Percentiles rank a stretch among this genome's conserved stretches.
phyloP scores from a whole-genome alignment of 2,888 invertebrate species.

The Drosophila affinis region DNA sequence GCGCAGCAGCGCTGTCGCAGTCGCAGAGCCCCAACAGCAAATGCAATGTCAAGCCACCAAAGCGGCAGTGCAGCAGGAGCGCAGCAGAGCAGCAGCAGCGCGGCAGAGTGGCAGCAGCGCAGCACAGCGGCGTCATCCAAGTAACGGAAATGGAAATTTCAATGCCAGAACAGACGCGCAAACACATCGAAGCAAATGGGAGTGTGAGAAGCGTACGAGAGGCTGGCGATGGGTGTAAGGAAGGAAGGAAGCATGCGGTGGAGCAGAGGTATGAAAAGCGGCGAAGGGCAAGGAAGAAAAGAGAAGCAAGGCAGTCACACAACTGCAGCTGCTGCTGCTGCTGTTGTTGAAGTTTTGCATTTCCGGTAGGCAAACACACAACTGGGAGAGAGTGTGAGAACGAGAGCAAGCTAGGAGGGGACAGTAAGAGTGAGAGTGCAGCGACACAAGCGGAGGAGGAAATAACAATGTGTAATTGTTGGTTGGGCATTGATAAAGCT shows the following conservation, averaged over 20 bases:
- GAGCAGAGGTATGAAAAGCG: not conserved
- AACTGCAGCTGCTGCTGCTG: conserved; percentile 48
- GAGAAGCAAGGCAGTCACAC: conserved; percentile 26
- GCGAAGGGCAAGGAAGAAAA: conserved; percentile 7
- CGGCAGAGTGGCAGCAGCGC: no score
- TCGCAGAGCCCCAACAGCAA: no score
- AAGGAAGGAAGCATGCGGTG: conserved; percentile 5
- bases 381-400: not conserved
- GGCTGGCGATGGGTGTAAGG: conserved; percentile 1
- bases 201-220: conserved; percentile 13
- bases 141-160: conserved; percentile 74
- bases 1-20: no score
- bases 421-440: conserved; percentile 2
- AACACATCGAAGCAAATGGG: conserved; percentile 38
- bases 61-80: not conserved
- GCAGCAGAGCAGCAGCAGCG: not conserved
- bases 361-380: conserved; percentile 76
- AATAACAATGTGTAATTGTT: conserved; percentile 72
- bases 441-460: conserved; percentile 64
- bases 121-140: not conserved
- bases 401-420: not conserved
- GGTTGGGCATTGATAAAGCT: conserved; percentile 49
- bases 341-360: conserved; percentile 78
- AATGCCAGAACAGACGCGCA: conserved; percentile 61
- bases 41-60: no score